Evolutionary conservation across 2,797 vertebrate species (phyloP), one percentile per base, ranked within the genome.

Genomic region (Gorsachius magnificus): DNA sequence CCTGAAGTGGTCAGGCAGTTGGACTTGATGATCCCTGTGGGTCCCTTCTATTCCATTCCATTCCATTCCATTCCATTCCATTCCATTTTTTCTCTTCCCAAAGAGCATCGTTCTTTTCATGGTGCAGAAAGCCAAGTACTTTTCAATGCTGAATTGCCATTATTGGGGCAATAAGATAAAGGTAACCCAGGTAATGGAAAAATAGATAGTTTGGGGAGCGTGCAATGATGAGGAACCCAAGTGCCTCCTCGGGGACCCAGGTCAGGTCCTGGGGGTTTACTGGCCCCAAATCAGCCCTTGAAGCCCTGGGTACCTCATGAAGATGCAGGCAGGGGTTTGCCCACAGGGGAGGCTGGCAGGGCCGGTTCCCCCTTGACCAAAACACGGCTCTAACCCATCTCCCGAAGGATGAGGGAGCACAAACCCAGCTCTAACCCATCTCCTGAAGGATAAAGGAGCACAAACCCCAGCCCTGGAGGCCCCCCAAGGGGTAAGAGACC

Each of bases 11-110:
- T 17, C 24, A 14, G 31, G n/a, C 16, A 17, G 43, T 17, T 71
- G 58, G 29, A 8, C 50, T 13, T 13, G 54, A 8, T 60, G 61
- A 5, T 46, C 4, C 0, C n/a, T 25, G 35, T 29, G 66, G 14
- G 10, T 35, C 45, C 16, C 35, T 68, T 58, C 53, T 16, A 46
- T 38, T 15, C 71, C 18, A 18, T n/a, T 15, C 46, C 14, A 11
- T 33, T 12, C 46, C 18, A 0, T 31, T 16, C 25, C 6, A 2
- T 8, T 5, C 53, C 6, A 0, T 11, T 4, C 22, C 22, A 1
- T 5, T 12, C 31, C 18, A 1, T 8, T 7, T 16, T 53, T 53
- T 33, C 18, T 21, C 26, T 50, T 38, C 21, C 8, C 2, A 11
- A 61, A 83, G 19, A 69, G 24, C 36, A 54, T 15, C 25, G 6